These are phyloP conservation scores for Myrmophylax atrothorax DNA, from an alignment of 2,113 vertebrate species.

Conservation along the genomic window DNA sequence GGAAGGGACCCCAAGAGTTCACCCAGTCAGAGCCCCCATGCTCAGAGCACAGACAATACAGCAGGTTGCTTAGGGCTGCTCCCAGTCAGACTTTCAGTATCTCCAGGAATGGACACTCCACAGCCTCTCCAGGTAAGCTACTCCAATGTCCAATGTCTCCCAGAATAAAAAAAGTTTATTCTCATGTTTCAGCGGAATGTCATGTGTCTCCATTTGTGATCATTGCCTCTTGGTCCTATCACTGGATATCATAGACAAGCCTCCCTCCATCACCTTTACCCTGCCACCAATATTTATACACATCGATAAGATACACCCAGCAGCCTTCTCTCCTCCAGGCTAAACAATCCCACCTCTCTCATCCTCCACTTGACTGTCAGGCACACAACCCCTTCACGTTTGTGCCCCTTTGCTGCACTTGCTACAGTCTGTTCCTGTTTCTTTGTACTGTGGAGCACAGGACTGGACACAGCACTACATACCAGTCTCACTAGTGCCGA, in stretches of 20 bases:
- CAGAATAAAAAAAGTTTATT: background rate
- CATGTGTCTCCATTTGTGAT: background rate
- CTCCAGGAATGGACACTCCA: background rate
- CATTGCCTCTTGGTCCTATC: background rate
- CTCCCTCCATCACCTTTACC: background rate
- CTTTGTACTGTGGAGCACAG: background rate
- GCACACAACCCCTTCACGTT: background rate
- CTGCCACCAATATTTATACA: background rate
- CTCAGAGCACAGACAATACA: background rate
- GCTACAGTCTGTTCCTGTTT: background rate
- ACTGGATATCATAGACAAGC: background rate
- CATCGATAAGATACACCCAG: background rate
- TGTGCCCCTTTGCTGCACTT: background rate
- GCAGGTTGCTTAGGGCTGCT: background rate
- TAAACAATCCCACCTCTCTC: background rate
- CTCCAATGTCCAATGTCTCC: background rate
- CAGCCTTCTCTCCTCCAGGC: background rate
- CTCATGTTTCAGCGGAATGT: background rate
- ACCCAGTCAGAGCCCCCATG: background rate
- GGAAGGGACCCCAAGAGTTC: background rate
- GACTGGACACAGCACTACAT: background rate
- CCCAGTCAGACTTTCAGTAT: background rate
- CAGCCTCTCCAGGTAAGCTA: background rate
- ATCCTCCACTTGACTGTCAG: background rate
- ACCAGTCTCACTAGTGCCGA: background rate